Percentiles rank a stretch among this genome's conserved stretches.
These are phyloP conservation scores for Caenorhabditis sp. DNA, from an alignment of 2,888 invertebrate species.

Conservation along the genomic window DNA sequence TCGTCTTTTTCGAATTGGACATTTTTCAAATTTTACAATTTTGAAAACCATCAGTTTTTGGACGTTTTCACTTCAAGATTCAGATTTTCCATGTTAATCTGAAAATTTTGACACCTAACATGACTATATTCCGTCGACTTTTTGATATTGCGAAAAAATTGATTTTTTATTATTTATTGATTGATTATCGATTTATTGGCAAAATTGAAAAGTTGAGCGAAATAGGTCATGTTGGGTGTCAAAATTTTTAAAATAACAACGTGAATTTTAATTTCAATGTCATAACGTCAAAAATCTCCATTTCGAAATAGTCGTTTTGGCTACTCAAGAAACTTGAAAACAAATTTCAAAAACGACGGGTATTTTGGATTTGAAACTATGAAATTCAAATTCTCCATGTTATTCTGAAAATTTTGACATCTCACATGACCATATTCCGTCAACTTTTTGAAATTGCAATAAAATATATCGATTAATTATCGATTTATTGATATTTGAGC, in stretches of 20 bases:
- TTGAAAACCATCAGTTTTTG: too few species aligned
- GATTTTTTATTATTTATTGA: too few species aligned
- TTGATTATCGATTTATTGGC: background rate
- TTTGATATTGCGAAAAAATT: too few species aligned
- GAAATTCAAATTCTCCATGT: background rate
- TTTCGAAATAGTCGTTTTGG: too few species aligned
- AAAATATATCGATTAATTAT: too few species aligned
- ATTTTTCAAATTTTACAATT: too few species aligned
- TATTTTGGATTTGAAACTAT: background rate
- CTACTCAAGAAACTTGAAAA: too few species aligned
- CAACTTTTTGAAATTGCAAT: too few species aligned
- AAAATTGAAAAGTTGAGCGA: background rate
- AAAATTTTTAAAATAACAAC: background rate
- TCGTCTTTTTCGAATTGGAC: too few species aligned
- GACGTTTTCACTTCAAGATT: background rate
- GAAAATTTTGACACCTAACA: background rate
- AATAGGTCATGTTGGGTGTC: conserved; percentile 1
- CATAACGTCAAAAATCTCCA: background rate
- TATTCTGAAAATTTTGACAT: background rate
- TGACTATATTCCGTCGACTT: background rate
- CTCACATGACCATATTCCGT: background rate
- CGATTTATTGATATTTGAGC: background rate
- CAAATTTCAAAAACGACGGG: background rate
- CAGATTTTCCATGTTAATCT: background rate
- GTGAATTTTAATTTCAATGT: background rate